Conservation (phyloP, 2,797 vertebrate genomes). For the Allobates femoralis region DNA sequence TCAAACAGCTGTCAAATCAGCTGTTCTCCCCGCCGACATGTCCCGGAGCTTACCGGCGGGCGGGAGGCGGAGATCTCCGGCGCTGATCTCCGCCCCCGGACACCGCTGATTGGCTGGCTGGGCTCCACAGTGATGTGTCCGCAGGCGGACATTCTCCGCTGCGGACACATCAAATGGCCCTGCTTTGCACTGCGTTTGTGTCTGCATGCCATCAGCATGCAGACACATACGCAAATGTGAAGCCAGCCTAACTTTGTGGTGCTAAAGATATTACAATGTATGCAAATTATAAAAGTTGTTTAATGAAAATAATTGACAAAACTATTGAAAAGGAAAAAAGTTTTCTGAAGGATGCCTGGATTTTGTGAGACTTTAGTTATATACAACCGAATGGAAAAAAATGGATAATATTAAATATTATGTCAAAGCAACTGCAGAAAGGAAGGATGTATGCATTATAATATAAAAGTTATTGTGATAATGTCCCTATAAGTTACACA, state of each 20-base stretch:
- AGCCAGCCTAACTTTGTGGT: background rate
- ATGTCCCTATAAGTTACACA: slow-evolving; percentile 65
- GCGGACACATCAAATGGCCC: no score
- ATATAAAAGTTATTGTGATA: background rate
- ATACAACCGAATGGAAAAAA: background rate
- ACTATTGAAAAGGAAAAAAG: background rate
- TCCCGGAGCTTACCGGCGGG: no score
- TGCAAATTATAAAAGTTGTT: background rate
- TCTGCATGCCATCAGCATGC: no score
- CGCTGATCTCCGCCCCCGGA: no score
- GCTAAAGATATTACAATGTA: background rate
- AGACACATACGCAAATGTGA: no score
- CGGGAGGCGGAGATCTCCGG: no score
- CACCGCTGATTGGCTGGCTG: no score
- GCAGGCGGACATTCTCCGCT: no score
- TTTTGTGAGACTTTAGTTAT: background rate
- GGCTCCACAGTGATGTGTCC: no score
- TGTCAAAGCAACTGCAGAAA: background rate
- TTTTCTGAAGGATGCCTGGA: background rate
- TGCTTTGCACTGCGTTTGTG: no score
- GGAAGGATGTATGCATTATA: background rate
- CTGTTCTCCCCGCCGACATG: no score
- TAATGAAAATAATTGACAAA: background rate
- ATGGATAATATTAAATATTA: background rate
- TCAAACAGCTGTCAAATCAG: no score